Evolutionary conservation across 1,140 invertebrate species (phyloP).

Genomic region (Drosophila lacteicornis): DNA sequence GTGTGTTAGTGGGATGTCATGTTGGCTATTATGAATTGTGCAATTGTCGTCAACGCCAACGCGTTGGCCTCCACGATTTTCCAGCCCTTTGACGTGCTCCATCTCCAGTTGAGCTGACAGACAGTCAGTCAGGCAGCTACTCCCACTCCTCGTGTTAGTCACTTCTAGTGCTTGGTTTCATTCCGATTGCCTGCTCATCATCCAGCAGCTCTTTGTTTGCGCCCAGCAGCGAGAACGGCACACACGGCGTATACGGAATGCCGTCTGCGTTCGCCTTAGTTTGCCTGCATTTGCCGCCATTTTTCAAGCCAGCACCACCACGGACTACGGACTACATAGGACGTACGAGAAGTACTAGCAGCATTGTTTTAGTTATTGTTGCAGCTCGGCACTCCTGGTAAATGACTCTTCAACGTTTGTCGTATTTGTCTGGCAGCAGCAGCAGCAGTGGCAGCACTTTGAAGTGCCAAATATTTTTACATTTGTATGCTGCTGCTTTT

Average conservation of each 20-base stretch:
- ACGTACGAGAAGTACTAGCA: not conserved
- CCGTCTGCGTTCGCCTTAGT: constrained; percentile 59
- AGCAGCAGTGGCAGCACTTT: constrained; percentile 46
- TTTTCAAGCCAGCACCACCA: constrained; percentile 55
- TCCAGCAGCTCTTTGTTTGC: constrained; percentile 72
- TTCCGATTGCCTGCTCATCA: constrained; percentile 59
- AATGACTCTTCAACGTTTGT: constrained; percentile 82
- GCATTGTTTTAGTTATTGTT: constrained; percentile 31
- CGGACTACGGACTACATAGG: constrained; percentile 30
- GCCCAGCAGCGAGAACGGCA: constrained; percentile 52
- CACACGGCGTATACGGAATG: constrained; percentile 56
- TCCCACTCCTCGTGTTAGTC: constrained; percentile 21
- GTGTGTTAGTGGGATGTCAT: constrained; percentile 48
- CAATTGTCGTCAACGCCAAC: constrained; percentile 79
- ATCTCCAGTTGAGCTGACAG: constrained; percentile 35
- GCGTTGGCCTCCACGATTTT: constrained; percentile 36
- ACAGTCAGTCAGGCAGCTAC: constrained; percentile 19
- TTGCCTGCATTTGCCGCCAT: constrained; percentile 66
- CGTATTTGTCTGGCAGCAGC: constrained; percentile 75
- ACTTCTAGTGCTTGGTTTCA: constrained; percentile 59
- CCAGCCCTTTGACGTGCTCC: constrained; percentile 16
- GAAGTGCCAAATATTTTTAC: constrained; percentile 81
- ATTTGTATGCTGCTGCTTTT: constrained; percentile 65
- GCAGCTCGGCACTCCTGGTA: constrained; percentile 66
- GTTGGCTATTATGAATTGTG: constrained; percentile 82